Evolutionary conservation across 2,113 vertebrate species (phyloP), one percentile per base, ranked within the genome.

Genomic region (Dicrurus megarhynchus): DNA sequence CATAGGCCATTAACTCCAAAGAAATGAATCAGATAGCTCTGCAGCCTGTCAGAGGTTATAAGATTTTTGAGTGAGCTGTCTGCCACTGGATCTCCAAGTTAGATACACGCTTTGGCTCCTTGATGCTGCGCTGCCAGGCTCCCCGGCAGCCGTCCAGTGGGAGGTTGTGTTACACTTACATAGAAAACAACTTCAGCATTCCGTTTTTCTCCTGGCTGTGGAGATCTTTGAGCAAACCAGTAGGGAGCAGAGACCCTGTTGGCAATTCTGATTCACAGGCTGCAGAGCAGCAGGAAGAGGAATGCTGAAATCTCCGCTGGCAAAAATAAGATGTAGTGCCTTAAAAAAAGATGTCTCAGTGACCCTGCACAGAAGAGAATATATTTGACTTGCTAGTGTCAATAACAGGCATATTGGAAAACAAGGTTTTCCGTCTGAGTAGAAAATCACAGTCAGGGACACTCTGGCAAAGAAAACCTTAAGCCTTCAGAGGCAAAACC

Each of bases 141-240:
- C 41, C 80, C 91, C 33, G 0, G 90, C 47, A 92, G 89, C 86
- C 52, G 37, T 78, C 75, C 90, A 69, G 75, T 49, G 87, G 91
- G 89, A 94, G 94, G 52, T 6, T 95, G 68, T 90, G 71, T 89
- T 75, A 61, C 64, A 81, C 90, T 61, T 60, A 57, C 63, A 35
- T 20, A 35, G 73, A 41, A 95, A 94, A 93, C 21, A 0, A 47
- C 78, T 85, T 75, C 70, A 86, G 68, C 41, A 3, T 85, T 49
- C 49, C 8, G 27, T 32, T 91, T 32, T 91, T 87, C 90, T 70
- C 24, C 35, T 33, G 60, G 61, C 65, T 91, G 44, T 70, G 42
- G 84, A 85, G 80, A 87, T 84, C 77, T 93, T 95, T 76, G 91
- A 92, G 84, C 46, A 85, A 82, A 75, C 60, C 87, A 65, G 91